Conservation (phyloP, 2,888 invertebrate species). For the Mesoligia furuncula region DNA sequence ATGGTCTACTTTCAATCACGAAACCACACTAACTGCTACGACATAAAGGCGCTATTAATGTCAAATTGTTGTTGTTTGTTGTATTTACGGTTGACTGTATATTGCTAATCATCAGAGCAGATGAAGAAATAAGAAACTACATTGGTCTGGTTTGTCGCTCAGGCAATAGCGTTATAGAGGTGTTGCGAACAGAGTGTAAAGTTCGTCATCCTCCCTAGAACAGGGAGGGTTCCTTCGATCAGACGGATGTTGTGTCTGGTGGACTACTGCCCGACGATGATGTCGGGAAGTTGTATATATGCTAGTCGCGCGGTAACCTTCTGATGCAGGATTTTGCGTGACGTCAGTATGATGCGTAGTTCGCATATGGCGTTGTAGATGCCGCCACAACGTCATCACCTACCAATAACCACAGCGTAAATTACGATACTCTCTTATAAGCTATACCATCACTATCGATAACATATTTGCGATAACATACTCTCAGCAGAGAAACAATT, state of each 20-base stretch:
- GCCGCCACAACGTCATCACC: not conserved
- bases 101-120: not conserved
- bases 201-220: not conserved
- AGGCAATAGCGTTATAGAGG: not conserved
- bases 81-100: not conserved
- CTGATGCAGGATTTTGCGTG: not conserved
- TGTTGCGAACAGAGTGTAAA: not conserved
- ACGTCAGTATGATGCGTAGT: not conserved
- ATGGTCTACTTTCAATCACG: too few relatives aligned
- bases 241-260: not conserved
- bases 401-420: not conserved
- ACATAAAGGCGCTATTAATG: not conserved
- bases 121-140: not conserved
- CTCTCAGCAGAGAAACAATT: constrained; percentile 54
- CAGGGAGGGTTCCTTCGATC: not conserved
- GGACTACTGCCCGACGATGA: not conserved
- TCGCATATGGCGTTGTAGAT: not conserved
- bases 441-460: constrained; percentile 21
- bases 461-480: constrained; percentile 40
- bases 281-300: not conserved
- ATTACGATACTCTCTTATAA: constrained; percentile 16
- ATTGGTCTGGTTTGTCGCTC: not conserved
- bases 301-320: not conserved
- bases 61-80: not conserved
- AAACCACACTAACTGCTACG: not conserved